These are phyloP conservation scores for Drosophila takahashii DNA, from an alignment of 1,140 invertebrate species.

Conservation along the genomic window DNA sequence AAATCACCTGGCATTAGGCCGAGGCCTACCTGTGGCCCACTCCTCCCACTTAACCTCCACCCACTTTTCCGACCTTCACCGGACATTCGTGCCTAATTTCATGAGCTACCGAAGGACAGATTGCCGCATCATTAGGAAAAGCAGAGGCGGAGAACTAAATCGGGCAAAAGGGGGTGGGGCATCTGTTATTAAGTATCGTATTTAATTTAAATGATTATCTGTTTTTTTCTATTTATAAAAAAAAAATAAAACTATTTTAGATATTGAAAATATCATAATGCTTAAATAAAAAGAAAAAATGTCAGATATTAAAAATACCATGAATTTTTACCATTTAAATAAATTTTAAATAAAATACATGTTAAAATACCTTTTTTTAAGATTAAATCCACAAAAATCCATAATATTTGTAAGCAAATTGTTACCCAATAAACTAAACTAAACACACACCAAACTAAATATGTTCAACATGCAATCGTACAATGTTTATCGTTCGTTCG, in stretches of 20 bases:
- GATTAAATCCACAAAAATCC: too few relatives aligned
- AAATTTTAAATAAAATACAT: too few relatives aligned
- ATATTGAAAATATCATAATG: too few relatives aligned
- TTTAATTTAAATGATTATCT: not conserved
- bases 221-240: too few relatives aligned
- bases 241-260: too few relatives aligned
- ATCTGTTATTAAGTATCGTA: constrained; percentile 3
- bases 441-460: not conserved
- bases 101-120: constrained; percentile 69
- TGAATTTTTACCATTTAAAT: too few relatives aligned
- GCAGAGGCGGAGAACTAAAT: not conserved
- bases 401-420: not conserved
- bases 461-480: not conserved
- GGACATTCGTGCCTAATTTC: constrained; percentile 76
- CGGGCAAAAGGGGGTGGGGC: not conserved
- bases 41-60: too few relatives aligned
- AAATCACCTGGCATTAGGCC: constrained; percentile 71
- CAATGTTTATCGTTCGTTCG: not conserved
- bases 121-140: constrained; percentile 67
- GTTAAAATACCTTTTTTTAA: too few relatives aligned
- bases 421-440: not conserved
- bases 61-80: constrained; percentile 19
- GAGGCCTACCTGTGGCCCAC: constrained; percentile 52
- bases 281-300: too few relatives aligned
- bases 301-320: too few relatives aligned